These are phyloP conservation scores for Antitype chi DNA, from an alignment of 2,888 invertebrate genomes.

Conservation along the genomic window DNA sequence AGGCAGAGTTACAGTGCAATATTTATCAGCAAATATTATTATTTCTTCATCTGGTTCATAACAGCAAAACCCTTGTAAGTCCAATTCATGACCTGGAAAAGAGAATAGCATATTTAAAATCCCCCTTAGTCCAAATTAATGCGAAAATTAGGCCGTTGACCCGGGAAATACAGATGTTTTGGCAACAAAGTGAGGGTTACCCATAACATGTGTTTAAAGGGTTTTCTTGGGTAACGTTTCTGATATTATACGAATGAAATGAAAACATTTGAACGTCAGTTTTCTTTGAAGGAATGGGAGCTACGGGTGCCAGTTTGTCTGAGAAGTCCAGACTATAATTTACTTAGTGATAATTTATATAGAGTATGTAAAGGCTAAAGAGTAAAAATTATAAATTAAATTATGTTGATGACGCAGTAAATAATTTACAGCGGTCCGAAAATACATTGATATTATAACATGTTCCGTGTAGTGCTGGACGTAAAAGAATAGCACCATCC, in stretches of 20 bases:
- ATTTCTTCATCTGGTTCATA: constrained; percentile 81
- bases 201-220: constrained; percentile 28
- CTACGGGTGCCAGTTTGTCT: background rate
- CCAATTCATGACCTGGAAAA: constrained; percentile 83
- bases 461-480: no score
- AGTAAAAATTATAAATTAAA: no score
- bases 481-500: no score
- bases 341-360: no score
- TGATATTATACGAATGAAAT: constrained; percentile 14
- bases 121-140: constrained; percentile 29
- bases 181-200: constrained; percentile 26
- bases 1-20: no score
- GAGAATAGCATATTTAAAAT: constrained; percentile 50
- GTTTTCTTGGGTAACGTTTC: constrained; percentile 12
- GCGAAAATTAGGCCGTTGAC: constrained; percentile 19
- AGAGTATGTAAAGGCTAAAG: no score
- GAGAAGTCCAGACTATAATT: background rate
- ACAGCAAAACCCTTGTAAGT: constrained; percentile 82
- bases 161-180: constrained; percentile 41
- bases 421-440: no score
- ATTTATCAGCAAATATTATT: constrained; percentile 2
- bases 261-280: constrained; percentile 27
- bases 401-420: no score
- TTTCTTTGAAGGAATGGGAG: constrained; percentile 8
- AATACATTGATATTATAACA: no score